These are phyloP conservation scores for Porites divaricata DNA, from an alignment of 92 coral and sea anemone species.

Conservation along the genomic window DNA sequence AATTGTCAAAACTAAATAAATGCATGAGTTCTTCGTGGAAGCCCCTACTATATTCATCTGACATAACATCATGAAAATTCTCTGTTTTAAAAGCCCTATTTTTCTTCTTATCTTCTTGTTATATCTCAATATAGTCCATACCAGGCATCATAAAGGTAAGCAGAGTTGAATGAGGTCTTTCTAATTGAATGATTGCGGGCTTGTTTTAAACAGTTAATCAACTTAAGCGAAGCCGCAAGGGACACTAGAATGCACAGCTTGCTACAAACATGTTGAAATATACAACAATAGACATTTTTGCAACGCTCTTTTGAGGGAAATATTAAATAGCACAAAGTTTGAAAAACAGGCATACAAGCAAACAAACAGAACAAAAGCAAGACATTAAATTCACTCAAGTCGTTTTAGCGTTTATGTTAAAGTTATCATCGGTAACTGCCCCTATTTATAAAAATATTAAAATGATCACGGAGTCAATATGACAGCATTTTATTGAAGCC, in stretches of 20 bases:
- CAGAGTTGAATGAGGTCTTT: background rate
- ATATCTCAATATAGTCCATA: background rate
- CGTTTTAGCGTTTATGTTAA: too few relatives aligned
- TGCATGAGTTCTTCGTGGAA: background rate
- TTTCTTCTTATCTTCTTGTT: background rate
- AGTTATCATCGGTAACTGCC: too few relatives aligned
- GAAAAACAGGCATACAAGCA: too few relatives aligned
- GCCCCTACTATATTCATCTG: background rate
- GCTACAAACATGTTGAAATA: too few relatives aligned
- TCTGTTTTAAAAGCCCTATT: too few relatives aligned
- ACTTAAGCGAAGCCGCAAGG: background rate
- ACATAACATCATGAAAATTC: background rate
- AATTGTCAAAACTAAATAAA: too few relatives aligned
- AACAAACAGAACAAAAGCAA: too few relatives aligned
- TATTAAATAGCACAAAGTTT: too few relatives aligned
- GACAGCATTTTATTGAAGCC: too few relatives aligned
- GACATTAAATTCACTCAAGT: too few relatives aligned
- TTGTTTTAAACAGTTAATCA: background rate
- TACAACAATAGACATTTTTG: background rate
- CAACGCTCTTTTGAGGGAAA: background rate
- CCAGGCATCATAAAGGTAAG: constrained; percentile 5
- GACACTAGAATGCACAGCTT: background rate
- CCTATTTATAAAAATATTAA: too few relatives aligned
- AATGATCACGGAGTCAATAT: too few relatives aligned
- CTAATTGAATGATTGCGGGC: background rate